Evolutionary conservation across 2,797 vertebrate genomes (phyloP).

Genomic region (Acanthornis magna): DNA sequence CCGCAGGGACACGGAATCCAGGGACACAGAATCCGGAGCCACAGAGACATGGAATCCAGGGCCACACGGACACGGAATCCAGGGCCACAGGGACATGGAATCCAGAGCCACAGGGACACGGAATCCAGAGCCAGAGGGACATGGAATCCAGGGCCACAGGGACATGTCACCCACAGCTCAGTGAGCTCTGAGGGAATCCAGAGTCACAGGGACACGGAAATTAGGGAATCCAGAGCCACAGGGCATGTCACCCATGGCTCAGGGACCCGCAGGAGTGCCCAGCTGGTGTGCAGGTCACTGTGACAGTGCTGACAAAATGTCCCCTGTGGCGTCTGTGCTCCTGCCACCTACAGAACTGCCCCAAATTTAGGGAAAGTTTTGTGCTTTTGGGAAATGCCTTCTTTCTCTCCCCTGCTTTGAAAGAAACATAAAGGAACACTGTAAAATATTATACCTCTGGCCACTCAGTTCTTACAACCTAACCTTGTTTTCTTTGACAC

Average conservation of each 20-base stretch:
- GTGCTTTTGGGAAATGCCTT: neutral
- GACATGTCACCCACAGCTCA: too few species aligned
- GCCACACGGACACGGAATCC: neutral
- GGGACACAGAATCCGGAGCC: neutral
- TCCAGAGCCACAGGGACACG: neutral
- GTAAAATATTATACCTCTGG: neutral
- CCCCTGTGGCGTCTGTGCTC: neutral
- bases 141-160: neutral
- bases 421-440: neutral
- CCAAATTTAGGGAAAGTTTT: neutral
- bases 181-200: neutral
- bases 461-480: too few species aligned
- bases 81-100: neutral
- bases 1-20: neutral
- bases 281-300: neutral
- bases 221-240: neutral
- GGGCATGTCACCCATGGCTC: neutral
- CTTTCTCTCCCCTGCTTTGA: neutral
- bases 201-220: neutral
- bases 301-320: neutral
- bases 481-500: neutral
- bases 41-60: too few species aligned
- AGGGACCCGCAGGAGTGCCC: neutral
- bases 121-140: neutral
- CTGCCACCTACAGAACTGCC: neutral